Conservation (phyloP, 1,140 invertebrate genomes). For the Proctacanthus coquilletti region DNA sequence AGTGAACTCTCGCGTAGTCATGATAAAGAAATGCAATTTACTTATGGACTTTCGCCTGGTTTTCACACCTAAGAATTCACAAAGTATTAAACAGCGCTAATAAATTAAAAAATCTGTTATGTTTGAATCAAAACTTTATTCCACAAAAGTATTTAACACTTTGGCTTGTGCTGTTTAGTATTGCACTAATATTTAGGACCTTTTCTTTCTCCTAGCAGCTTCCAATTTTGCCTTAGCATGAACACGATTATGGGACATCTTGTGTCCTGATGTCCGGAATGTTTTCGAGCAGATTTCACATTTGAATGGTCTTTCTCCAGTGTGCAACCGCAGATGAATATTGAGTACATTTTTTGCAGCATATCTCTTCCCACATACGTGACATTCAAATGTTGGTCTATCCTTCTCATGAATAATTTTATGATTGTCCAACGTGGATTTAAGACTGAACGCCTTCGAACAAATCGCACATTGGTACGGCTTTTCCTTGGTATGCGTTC, state of each 20-base stretch:
- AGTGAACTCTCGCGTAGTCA: constrained; percentile 14
- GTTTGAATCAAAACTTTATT: no score
- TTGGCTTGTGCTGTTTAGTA: no score
- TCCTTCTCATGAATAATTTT: constrained; percentile 1
- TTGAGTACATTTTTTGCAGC: constrained; percentile 11
- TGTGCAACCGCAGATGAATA: constrained; percentile 24
- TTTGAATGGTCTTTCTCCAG: constrained; percentile 16
- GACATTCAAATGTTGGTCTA: constrained; percentile 5
- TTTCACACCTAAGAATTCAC: constrained; percentile 11
- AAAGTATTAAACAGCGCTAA: neutral
- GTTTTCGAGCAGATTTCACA: constrained; percentile 36
- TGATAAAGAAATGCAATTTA: constrained; percentile 14
- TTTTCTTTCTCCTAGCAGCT: no score
- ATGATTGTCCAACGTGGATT: constrained; percentile 5
- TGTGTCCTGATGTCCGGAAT: constrained; percentile 31
- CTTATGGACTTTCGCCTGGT: constrained; percentile 16
- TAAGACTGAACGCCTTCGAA: constrained; percentile 10
- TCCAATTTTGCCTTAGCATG: no score
- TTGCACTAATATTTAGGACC: no score
- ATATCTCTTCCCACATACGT: constrained; percentile 11
- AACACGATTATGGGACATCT: constrained; percentile 18
- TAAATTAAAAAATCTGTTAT: neutral
- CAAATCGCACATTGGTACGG: constrained; percentile 18
- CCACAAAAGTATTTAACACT: no score
- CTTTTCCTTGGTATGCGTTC: constrained; percentile 20